phyloP scores from a whole-genome alignment of 1,140 invertebrate species.

The Ceratosolen solmsi region DNA sequence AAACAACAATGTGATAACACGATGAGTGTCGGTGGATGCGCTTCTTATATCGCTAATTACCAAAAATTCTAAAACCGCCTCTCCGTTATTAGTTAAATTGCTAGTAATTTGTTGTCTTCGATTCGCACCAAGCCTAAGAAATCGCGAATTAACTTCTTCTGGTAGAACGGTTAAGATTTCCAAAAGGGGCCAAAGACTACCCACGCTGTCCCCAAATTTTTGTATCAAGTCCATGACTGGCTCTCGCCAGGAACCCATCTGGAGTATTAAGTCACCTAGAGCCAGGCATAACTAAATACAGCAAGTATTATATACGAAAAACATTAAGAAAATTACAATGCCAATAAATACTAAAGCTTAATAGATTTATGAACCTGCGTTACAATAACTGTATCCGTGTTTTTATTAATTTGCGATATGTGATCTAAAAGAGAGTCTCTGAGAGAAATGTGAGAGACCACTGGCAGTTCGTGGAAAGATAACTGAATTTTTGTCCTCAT shows the following conservation, averaged over 20 bases:
- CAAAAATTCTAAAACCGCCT: conserved; percentile 83
- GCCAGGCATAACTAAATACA: conserved; percentile 86
- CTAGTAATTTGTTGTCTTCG: conserved; percentile 86
- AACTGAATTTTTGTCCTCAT: conserved; percentile 96
- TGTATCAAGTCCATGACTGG: conserved; percentile 90
- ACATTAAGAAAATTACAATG: conserved; percentile 11
- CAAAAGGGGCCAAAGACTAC: conserved; percentile 85
- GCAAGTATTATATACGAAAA: conserved; percentile 40
- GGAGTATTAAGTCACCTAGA: conserved; percentile 92
- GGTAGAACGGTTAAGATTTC: conserved; percentile 95
- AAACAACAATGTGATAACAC: too few relatives aligned
- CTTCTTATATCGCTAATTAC: conserved; percentile 67
- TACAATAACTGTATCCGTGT: conserved; percentile 89
- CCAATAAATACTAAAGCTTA: not conserved
- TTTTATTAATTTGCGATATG: conserved; percentile 86
- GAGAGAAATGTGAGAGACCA: conserved; percentile 86
- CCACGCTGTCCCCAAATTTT: conserved; percentile 77
- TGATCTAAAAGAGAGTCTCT: conserved; percentile 94
- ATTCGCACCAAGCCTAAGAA: conserved; percentile 90
- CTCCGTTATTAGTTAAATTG: conserved; percentile 81
- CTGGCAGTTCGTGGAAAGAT: conserved; percentile 93
- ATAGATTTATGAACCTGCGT: conserved; percentile 78
- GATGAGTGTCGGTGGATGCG: conserved; percentile 12
- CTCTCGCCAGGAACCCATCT: conserved; percentile 94
- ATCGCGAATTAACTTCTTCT: conserved; percentile 93